Evolutionary conservation across 92 coral and sea anemone species (phyloP).

Genomic region (Palythoa heliodiscus): DNA sequence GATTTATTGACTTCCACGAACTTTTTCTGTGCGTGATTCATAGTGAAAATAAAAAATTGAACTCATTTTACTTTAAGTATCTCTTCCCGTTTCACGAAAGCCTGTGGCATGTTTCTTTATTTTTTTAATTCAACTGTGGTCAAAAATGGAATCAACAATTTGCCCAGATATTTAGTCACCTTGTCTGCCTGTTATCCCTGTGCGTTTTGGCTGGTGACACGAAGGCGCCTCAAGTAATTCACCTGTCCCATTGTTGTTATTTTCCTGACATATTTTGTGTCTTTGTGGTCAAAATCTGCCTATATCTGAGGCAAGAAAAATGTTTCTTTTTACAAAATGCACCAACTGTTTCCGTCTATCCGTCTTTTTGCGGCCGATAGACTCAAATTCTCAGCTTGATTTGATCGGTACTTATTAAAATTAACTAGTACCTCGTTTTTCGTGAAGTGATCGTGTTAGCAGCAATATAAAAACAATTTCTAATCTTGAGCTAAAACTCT

Average conservation of each 20-base stretch:
- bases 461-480: constrained; percentile 19
- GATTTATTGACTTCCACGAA: too few species aligned
- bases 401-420: background rate
- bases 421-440: background rate
- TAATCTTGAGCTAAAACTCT: constrained; percentile 14
- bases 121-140: constrained; percentile 46
- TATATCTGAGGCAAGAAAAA: background rate
- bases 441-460: constrained; percentile 37
- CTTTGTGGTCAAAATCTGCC: constrained; percentile 33
- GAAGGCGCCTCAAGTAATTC: constrained; percentile 8
- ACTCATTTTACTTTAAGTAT: background rate
- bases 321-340: background rate
- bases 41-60: constrained; percentile 6
- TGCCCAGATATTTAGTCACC: constrained; percentile 35
- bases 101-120: constrained; percentile 23
- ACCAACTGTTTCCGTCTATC: constrained; percentile 1
- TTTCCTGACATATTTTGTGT: background rate
- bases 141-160: constrained; percentile 35
- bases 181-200: constrained; percentile 39
- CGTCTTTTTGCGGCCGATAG: constrained; percentile 5
- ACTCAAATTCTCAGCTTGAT: background rate
- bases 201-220: constrained; percentile 1
- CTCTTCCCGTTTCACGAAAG: constrained; percentile 30
- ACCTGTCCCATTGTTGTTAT: constrained; percentile 22
- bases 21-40: too few species aligned